These are phyloP conservation scores for Silurus aristotelis DNA, from an alignment of 2,797 vertebrate species.

Conservation along the genomic window DNA sequence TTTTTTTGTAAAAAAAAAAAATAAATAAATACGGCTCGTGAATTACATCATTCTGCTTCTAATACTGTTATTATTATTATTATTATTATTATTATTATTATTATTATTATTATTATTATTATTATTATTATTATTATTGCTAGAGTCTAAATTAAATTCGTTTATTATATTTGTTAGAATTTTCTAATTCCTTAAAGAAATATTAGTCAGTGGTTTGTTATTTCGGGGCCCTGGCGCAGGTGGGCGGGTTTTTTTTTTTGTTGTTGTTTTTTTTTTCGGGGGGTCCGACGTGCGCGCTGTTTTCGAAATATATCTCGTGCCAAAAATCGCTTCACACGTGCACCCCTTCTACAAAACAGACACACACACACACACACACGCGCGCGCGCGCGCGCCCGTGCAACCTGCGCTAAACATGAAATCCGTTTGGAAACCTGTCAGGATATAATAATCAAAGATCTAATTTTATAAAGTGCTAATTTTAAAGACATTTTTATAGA, in stretches of 20 bases:
- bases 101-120: conserved; percentile 17
- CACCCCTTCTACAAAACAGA: not conserved
- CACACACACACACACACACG: too few species aligned
- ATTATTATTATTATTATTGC: not conserved
- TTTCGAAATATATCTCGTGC: conserved; percentile 21
- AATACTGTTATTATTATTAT: conserved; percentile 5
- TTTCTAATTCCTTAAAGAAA: too few species aligned
- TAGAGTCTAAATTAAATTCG: not conserved
- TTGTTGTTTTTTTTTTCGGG: not conserved
- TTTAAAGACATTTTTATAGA: too few species aligned
- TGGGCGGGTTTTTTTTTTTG: conserved; percentile 33
- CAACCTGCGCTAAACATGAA: not conserved
- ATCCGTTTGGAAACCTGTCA: not conserved
- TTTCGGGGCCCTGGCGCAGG: conserved; percentile 33
- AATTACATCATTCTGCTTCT: too few species aligned
- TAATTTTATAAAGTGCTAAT: not conserved
- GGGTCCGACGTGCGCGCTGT: not conserved
- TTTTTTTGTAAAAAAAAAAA: not conserved
- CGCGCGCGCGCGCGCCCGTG: too few species aligned
- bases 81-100: conserved; percentile 8
- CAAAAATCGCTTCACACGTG: conserved; percentile 36
- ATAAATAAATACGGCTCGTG: not conserved
- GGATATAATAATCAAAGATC: not conserved
- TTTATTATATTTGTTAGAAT: not conserved
- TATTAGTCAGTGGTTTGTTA: conserved; percentile 31